Evolutionary conservation across 2,888 invertebrate species (phyloP).

Genomic region (Poecilobothrus nobilitatus): DNA sequence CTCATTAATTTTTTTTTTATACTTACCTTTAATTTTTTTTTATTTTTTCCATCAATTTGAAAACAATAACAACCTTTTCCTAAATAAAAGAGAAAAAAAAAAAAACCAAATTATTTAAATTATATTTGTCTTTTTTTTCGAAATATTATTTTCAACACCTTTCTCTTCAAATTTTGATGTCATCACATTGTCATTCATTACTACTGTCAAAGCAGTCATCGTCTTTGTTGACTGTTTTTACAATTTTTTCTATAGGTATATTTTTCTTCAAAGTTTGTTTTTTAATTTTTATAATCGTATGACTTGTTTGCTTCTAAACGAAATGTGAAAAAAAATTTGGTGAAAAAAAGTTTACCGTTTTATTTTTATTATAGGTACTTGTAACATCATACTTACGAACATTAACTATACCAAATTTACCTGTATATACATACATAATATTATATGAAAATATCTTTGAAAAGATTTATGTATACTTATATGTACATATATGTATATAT

Average conservation of each 20-base stretch:
- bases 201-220: neutral
- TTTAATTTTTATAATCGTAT: neutral
- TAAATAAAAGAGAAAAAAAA: neutral
- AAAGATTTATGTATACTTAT: neutral
- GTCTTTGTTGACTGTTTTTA: neutral
- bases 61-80: neutral
- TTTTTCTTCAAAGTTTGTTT: neutral
- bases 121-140: too few relatives aligned
- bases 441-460: neutral
- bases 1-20: neutral
- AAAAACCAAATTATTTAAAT: neutral
- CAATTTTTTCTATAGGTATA: neutral
- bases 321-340: too few relatives aligned
- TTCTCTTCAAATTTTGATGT: neutral
- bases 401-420: neutral
- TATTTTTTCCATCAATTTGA: neutral
- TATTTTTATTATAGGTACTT: too few relatives aligned
- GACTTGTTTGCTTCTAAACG: too few relatives aligned
- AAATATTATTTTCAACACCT: neutral
- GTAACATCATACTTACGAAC: too few relatives aligned
- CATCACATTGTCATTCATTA: slow-evolving; percentile 3
- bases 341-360: too few relatives aligned
- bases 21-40: neutral
- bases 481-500: neutral
- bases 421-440: too few relatives aligned